A percentile compares a stretch with the other conserved stretches of the same genome.
Conservation (phyloP, 2,888 invertebrate genomes). For the Xanthia togata region DNA sequence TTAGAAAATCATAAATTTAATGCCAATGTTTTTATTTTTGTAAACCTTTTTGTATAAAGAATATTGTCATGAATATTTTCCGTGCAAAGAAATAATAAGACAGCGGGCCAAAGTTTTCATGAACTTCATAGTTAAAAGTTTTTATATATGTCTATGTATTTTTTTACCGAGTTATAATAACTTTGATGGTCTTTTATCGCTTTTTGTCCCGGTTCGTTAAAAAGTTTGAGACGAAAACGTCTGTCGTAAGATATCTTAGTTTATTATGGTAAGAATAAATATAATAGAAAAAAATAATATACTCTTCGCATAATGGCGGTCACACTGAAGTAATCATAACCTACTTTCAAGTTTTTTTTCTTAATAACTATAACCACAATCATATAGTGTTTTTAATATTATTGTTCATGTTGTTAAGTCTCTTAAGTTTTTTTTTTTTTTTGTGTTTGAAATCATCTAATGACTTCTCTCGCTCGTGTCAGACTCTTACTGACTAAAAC, state of each 20-base stretch:
- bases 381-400: not conserved
- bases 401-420: not conserved
- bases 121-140: constrained; percentile 18
- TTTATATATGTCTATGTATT: constrained; percentile 16
- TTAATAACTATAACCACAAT: no score
- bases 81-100: not conserved
- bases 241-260: constrained; percentile 14
- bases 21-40: not conserved
- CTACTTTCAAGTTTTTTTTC: not conserved
- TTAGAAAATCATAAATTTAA: no score
- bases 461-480: no score
- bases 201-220: constrained; percentile 44
- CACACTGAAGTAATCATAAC: not conserved
- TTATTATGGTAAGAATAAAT: no score
- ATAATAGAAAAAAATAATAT: constrained; percentile 9
- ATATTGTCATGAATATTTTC: not conserved
- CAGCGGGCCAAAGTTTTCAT: not conserved
- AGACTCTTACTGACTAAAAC: no score
- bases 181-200: constrained; percentile 12
- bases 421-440: no score
- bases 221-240: constrained; percentile 40
- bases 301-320: constrained; percentile 4
- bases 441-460: no score
- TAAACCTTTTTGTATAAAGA: not conserved
- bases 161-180: constrained; percentile 25